Conservation (phyloP, 2,113 vertebrate species). For the Labeo rohita region DNA sequence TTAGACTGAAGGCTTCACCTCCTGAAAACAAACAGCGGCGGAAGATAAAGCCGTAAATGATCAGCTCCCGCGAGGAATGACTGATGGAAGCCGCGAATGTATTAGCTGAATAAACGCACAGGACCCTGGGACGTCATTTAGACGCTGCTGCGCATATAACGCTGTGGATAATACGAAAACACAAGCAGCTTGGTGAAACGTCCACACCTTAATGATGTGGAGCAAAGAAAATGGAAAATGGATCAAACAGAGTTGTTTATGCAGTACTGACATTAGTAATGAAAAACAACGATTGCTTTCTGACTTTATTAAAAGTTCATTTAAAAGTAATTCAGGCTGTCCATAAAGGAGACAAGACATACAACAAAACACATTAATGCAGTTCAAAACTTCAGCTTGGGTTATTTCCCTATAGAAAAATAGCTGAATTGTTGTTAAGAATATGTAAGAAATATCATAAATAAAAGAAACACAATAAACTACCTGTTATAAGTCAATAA, state of each 20-base stretch:
- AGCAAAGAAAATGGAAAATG: not conserved
- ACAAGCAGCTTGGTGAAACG: not conserved
- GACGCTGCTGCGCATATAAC: not conserved
- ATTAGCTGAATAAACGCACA: not conserved
- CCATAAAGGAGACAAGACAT: not conserved
- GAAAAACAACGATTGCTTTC: not conserved
- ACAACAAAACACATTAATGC: not conserved
- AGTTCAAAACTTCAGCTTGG: not conserved
- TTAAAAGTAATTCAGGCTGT: slow-evolving; percentile 12
- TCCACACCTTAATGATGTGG: not conserved
- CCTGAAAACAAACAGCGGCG: not conserved
- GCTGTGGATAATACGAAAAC: not conserved
- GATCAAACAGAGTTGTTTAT: slow-evolving; percentile 19
- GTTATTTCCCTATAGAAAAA: not conserved
- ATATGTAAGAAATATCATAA: not conserved
- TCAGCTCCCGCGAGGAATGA: not conserved
- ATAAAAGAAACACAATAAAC: not conserved
- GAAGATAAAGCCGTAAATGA: not conserved
- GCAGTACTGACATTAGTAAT: not conserved
- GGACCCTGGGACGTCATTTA: not conserved
- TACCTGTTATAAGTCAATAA: too few relatives aligned
- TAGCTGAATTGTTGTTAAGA: too few relatives aligned
- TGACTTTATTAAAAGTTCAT: not conserved
- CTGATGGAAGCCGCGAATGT: not conserved
- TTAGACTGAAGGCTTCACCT: not conserved